phyloP scores from a whole-genome alignment of 1,140 invertebrate species.

The Hetaerina americana region DNA sequence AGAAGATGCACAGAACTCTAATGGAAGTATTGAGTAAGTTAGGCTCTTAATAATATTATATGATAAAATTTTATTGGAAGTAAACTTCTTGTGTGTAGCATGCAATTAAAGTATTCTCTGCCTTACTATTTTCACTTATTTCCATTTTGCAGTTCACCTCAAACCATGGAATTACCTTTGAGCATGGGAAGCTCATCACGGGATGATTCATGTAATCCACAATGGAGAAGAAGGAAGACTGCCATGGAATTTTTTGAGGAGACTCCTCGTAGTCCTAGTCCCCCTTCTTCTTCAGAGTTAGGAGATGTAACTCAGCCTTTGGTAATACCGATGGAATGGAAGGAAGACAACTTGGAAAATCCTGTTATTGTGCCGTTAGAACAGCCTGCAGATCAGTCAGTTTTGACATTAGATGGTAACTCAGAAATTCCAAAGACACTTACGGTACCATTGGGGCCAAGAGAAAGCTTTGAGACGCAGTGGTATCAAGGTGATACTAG shows the following conservation, averaged over 20 bases:
- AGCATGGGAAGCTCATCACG: not conserved
- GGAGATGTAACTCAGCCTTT: not conserved
- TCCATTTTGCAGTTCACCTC: not conserved
- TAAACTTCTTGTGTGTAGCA: too few relatives aligned
- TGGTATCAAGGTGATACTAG: conserved; percentile 14
- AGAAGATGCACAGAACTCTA: too few relatives aligned
- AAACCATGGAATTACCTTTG: not conserved
- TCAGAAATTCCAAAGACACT: conserved; percentile 24
- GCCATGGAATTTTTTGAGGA: too few relatives aligned
- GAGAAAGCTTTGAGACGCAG: conserved; percentile 9
- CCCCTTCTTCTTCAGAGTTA: conserved; percentile 23
- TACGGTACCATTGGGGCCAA: conserved; percentile 30
- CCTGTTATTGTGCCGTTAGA: not conserved
- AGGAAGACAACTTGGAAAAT: not conserved
- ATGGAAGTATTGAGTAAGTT: too few relatives aligned
- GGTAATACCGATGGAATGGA: not conserved
- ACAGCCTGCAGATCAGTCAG: too few relatives aligned
- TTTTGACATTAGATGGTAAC: too few relatives aligned
- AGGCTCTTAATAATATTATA: too few relatives aligned
- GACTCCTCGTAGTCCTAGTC: conserved; percentile 32
- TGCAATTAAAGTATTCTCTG: too few relatives aligned
- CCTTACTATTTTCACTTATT: not conserved
- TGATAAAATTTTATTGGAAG: too few relatives aligned
- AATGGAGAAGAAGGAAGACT: not conserved
- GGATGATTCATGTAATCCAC: not conserved